Percentiles rank a stretch among this genome's conserved stretches.
Conservation (phyloP, 2,113 vertebrate species). For the Carassius gibelio region DNA sequence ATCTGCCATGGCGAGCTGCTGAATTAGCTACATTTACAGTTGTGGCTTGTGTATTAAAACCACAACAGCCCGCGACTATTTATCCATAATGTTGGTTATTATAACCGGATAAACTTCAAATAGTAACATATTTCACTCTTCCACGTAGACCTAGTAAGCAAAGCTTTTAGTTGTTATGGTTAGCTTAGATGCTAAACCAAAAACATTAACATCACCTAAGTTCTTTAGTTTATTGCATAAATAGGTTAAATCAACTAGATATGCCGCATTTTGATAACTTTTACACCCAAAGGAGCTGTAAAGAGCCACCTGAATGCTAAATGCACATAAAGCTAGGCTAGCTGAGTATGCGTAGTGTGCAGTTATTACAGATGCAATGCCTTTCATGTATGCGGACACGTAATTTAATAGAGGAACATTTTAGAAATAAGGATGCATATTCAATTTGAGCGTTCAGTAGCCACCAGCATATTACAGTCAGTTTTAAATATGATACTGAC, state of each 20-base stretch:
- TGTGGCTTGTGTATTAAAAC: neutral
- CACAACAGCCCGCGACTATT: neutral
- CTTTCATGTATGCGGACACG: neutral
- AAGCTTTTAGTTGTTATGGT: conserved; percentile 10
- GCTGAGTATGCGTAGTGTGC: conserved; percentile 34
- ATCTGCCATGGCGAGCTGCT: conserved; percentile 38
- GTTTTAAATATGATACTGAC: neutral
- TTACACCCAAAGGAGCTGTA: conserved; percentile 9
- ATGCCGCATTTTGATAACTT: conserved; percentile 4
- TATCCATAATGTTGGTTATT: neutral
- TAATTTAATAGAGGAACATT: neutral
- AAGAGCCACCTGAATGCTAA: conserved; percentile 26
- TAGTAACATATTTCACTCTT: neutral
- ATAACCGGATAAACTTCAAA: conserved; percentile 2
- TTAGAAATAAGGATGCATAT: neutral
- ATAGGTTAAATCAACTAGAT: neutral
- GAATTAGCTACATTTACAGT: conserved; percentile 30
- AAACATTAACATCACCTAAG: conserved; percentile 16
- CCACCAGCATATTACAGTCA: neutral
- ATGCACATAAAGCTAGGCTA: conserved; percentile 22
- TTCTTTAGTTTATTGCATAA: neutral
- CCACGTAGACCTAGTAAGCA: conserved; percentile 1
- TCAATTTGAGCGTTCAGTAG: neutral
- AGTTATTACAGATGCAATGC: conserved; percentile 25
- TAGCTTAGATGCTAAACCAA: conserved; percentile 35